Percentiles rank a stretch among this genome's conserved stretches.
phyloP scores from a whole-genome alignment of 1,140 invertebrate species.

The Andricus grossulariae region DNA sequence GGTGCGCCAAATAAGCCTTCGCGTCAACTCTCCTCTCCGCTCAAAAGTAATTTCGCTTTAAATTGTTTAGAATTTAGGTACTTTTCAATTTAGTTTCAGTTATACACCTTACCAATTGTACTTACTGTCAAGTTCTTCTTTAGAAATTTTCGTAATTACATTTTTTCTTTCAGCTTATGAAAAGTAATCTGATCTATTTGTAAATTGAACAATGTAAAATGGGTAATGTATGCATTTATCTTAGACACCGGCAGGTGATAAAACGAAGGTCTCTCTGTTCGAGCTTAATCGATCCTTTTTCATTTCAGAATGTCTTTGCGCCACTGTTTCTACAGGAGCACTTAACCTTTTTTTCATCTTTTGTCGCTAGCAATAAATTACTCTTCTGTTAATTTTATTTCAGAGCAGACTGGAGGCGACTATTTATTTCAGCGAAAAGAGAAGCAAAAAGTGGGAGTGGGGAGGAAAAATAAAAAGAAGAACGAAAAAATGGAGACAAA shows the following conservation, averaged over 20 bases:
- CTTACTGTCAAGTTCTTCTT: no score
- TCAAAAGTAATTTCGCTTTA: no score
- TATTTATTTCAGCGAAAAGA: slow-evolving; percentile 10
- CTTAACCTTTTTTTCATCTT: slow-evolving; percentile 12
- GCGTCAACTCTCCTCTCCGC: no score
- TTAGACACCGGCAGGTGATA: neutral
- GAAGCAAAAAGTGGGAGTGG: neutral
- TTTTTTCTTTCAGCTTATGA: no score
- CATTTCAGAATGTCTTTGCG: slow-evolving; percentile 7
- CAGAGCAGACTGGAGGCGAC: neutral
- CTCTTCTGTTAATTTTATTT: slow-evolving; percentile 13
- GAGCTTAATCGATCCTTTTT: neutral
- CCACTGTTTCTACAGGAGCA: slow-evolving; percentile 10
- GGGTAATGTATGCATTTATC: neutral
- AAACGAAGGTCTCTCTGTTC: neutral
- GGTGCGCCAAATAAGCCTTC: no score
- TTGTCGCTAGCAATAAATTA: slow-evolving; percentile 22
- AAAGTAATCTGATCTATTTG: no score
- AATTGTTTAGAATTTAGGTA: no score
- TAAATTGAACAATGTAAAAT: neutral
- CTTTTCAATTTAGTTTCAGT: no score
- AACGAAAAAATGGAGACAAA: neutral
- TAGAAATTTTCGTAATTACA: no score
- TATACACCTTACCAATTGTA: no score
- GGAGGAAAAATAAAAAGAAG: neutral